These are phyloP conservation scores for Amblyteles armatorius DNA, from an alignment of 2,888 invertebrate genomes.

Conservation along the genomic window DNA sequence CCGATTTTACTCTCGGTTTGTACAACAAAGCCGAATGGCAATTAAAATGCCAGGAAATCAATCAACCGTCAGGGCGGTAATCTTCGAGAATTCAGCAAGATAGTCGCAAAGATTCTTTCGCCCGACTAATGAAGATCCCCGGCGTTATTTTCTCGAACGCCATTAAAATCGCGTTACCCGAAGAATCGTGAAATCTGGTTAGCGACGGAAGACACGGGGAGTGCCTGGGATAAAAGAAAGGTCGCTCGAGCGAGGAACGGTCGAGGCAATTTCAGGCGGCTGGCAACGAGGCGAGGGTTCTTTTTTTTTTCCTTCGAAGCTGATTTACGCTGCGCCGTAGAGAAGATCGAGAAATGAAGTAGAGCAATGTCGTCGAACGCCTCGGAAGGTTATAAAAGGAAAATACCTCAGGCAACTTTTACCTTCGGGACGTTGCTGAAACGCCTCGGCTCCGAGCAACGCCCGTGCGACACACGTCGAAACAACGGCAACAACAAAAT, in stretches of 20 bases:
- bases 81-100: not conserved
- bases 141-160: conserved; percentile 67
- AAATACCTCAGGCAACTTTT: not conserved
- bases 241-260: conserved; percentile 26
- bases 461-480: not conserved
- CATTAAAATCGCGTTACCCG: conserved; percentile 70
- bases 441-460: not conserved
- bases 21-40: not conserved
- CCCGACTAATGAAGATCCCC: conserved; percentile 61
- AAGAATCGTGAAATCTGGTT: conserved; percentile 69
- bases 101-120: conserved; percentile 40
- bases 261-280: conserved; percentile 39
- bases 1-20: too few relatives aligned
- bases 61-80: not conserved
- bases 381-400: not conserved
- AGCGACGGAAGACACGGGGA: conserved; percentile 27
- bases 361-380: not conserved
- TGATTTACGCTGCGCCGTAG: conserved; percentile 5
- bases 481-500: conserved; percentile 24
- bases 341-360: not conserved
- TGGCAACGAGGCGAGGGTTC: not conserved
- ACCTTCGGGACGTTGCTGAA: not conserved
- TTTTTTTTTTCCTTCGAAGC: not conserved
- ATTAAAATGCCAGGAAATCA: not conserved
- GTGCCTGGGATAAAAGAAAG: conserved; percentile 45